Base-by-base conservation (phyloP, 2,113 vertebrate genomes). In the Oryzias curvinotus region DNA sequence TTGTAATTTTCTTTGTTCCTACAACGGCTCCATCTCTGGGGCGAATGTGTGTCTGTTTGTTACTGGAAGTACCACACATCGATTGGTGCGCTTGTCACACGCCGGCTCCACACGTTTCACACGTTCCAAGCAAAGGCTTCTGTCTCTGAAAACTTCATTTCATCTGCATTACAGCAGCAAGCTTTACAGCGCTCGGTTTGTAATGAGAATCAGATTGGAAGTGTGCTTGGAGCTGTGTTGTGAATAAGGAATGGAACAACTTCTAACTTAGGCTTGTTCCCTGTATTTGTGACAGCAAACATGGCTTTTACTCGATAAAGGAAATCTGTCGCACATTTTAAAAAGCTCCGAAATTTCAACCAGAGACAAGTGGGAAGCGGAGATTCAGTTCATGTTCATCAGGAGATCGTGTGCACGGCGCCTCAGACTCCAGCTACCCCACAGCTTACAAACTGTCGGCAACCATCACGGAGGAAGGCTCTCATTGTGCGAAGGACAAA, bases 401-500 rank as follows among this genome's bases (percentile, higher is more conserved):
- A 52, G n/a, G 13, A 8, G 16, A 28, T 54, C 53, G 55, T 67
- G 67, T 66, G 59, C 71, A 41, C 3, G 14, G 56, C 51, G 68
- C 41, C 14, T 54, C 46, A 54, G 43, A 43, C 46, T 74, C 69
- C 75, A 77, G 67, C 64, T 65, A 73, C 66, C 69, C 80, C 45
- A 41, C 68, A 62, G 81, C 68, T 67, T 54, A 62, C 77, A 71
- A 55, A 76, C 72, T 64, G 82, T 81, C 87, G 68, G 68, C 76
- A 75, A 77, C 81, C 70, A 81, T 83, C 69, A 78, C 75, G 72
- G 77, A 76, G 71, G 73, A 65, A 69, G 67, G 81, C 80, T 79
- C 79, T 77, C 78, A 80, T 84, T 88, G 84, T 85, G 79, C 86
- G 86, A 90, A 87, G 88, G 89, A 90, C 87, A 84, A 85, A 89